These are phyloP conservation scores for Iselma pallidipennis DNA, from an alignment of 2,888 invertebrate species.

Conservation along the genomic window DNA sequence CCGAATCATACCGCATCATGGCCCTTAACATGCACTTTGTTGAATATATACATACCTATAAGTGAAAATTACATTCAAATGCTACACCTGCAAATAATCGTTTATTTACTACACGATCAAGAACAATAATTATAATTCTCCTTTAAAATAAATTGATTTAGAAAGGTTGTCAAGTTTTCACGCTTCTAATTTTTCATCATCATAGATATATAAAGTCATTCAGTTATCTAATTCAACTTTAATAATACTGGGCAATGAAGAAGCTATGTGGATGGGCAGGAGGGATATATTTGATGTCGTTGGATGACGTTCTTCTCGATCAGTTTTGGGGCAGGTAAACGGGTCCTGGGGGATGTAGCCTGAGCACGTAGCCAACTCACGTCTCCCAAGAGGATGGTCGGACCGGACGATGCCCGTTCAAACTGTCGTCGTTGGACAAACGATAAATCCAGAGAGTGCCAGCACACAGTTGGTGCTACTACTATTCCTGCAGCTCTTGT, in stretches of 20 bases:
- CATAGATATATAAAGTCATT: no score
- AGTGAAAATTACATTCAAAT: background rate
- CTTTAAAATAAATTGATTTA: background rate
- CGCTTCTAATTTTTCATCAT: no score
- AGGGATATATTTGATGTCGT: background rate
- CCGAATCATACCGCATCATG: constrained; percentile 47
- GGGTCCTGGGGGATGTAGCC: constrained; percentile 50
- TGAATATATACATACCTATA: background rate
- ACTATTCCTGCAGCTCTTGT: no score
- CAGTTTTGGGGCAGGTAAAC: constrained; percentile 57
- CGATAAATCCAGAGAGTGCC: background rate
- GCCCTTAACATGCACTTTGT: constrained; percentile 28
- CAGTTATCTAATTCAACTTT: background rate
- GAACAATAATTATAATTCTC: background rate
- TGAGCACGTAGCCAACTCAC: constrained; percentile 56
- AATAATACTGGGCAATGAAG: background rate
- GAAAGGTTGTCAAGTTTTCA: background rate
- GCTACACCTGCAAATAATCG: background rate
- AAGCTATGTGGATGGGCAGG: background rate
- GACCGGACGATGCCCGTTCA: constrained; percentile 35
- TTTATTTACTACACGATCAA: background rate
- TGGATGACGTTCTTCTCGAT: constrained; percentile 50
- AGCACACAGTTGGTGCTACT: background rate
- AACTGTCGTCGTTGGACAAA: constrained; percentile 47
- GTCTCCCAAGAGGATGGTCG: constrained; percentile 49